phyloP scores from a whole-genome alignment of 2,888 invertebrate species.

The Dastarcus helophoroides region DNA sequence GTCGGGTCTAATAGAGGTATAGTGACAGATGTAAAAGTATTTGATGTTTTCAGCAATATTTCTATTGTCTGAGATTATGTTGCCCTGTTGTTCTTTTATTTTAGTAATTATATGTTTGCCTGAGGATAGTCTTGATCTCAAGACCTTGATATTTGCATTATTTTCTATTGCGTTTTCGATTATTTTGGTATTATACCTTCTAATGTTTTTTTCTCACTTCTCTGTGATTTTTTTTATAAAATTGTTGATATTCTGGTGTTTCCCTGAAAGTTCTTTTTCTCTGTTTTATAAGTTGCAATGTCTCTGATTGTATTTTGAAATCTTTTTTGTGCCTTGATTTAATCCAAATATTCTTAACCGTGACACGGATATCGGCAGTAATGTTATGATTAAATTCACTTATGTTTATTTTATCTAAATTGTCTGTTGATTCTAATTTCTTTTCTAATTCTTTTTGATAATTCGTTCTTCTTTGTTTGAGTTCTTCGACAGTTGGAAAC shows the following conservation, averaged over 20 bases:
- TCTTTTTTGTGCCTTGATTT: conserved; percentile 5
- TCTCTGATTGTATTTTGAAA: conserved; percentile 1
- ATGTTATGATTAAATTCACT: conserved; percentile 5
- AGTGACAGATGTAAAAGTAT: conserved; percentile 6
- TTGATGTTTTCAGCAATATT: conserved; percentile 7
- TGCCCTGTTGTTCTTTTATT: conserved; percentile 6
- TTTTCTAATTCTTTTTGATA: conserved; percentile 5
- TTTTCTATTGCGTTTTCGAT: too few species aligned
- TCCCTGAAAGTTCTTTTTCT: conserved; percentile 3
- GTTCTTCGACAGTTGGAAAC: conserved; percentile 3
- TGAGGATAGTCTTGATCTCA: conserved; percentile 8
- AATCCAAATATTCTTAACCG: conserved; percentile 5
- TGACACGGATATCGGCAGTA: background rate
- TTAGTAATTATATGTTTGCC: conserved; percentile 7
- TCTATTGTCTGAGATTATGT: conserved; percentile 4
- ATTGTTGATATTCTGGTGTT: conserved; percentile 2
- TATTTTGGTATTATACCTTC: conserved; percentile 8
- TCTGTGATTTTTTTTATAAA: conserved; percentile 7
- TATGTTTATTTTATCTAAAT: conserved; percentile 3
- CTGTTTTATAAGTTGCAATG: conserved; percentile 6
- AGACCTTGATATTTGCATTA: conserved; percentile 7
- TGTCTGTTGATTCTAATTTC: conserved; percentile 3
- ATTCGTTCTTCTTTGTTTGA: conserved; percentile 5
- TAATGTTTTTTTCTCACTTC: conserved; percentile 8
- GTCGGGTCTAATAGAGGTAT: conserved; percentile 6